Evolutionary conservation across 1,140 invertebrate species (phyloP).

Genomic region (Neomicropteryx cornuta): DNA sequence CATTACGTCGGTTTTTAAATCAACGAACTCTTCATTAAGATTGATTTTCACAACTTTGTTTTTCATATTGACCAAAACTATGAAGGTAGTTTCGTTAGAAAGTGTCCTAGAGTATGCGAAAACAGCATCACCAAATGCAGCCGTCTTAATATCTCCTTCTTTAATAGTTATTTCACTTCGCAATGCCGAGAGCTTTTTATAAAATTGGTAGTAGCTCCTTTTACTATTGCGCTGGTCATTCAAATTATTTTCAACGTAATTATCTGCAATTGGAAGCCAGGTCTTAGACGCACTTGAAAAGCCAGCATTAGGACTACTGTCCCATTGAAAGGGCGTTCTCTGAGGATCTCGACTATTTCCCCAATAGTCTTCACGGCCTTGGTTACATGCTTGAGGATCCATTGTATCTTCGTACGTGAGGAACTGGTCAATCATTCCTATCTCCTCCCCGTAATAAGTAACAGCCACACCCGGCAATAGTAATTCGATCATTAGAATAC

Average conservation of each 20-base stretch:
- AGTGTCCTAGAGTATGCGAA: too few species aligned
- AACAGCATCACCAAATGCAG: too few species aligned
- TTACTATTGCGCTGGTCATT: conserved; percentile 23
- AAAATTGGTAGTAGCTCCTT: conserved; percentile 39
- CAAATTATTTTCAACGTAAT: conserved; percentile 45
- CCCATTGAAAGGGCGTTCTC: conserved; percentile 72
- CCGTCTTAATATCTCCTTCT: too few species aligned
- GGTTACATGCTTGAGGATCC: conserved; percentile 30
- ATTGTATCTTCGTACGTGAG: conserved; percentile 40
- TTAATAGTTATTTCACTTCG: too few species aligned
- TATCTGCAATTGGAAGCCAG: conserved; percentile 52
- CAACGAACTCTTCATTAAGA: too few species aligned
- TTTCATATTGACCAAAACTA: too few species aligned
- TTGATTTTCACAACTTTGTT: too few species aligned
- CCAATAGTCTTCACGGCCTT: conserved; percentile 34
- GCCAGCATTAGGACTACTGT: conserved; percentile 50
- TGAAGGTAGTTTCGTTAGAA: too few species aligned
- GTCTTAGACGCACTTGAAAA: conserved; percentile 44
- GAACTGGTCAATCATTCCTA: conserved; percentile 53
- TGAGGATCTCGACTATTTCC: conserved; percentile 49
- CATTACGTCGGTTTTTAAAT: too few species aligned
- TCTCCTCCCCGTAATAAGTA: conserved; percentile 66
- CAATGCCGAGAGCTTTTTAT: conserved; percentile 22
- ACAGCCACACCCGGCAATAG: conserved; percentile 55
- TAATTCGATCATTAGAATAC: conserved; percentile 48